A percentile compares a stretch with the other conserved stretches of the same genome.
These are phyloP conservation scores for Zoanthus sociatus DNA, from an alignment of 92 coral and sea anemone species.

Conservation along the genomic window DNA sequence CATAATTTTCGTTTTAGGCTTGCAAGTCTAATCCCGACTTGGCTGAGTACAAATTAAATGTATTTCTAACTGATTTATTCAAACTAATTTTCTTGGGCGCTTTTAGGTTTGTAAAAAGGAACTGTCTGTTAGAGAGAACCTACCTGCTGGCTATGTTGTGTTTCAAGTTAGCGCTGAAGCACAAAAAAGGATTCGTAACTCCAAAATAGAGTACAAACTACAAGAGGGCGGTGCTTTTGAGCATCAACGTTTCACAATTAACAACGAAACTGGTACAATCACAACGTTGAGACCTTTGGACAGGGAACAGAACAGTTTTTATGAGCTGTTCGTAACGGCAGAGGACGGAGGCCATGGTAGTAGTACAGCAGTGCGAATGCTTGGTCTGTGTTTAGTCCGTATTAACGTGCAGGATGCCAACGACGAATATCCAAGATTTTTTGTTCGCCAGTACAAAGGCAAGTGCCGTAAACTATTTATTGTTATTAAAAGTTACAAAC, in stretches of 20 bases:
- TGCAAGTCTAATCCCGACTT: too few relatives aligned
- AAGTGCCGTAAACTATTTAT: not conserved
- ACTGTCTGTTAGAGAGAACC: slow-evolving; percentile 71
- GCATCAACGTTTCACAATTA: slow-evolving; percentile 64
- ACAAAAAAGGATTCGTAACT: slow-evolving; percentile 66
- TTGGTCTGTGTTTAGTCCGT: slow-evolving; percentile 68
- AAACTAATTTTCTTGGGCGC: not conserved
- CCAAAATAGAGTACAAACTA: slow-evolving; percentile 79
- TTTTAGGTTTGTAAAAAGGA: slow-evolving; percentile 54
- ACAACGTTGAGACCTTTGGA: slow-evolving; percentile 65
- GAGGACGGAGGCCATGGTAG: slow-evolving; percentile 85
- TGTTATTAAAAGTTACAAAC: too few relatives aligned
- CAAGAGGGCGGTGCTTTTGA: slow-evolving; percentile 45
- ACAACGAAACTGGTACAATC: slow-evolving; percentile 83
- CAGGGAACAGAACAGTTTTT: slow-evolving; percentile 62
- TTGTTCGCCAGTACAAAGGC: slow-evolving; percentile 61
- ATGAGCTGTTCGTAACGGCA: slow-evolving; percentile 69
- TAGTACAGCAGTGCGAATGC: slow-evolving; percentile 46
- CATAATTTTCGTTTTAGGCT: too few relatives aligned
- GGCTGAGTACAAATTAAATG: too few relatives aligned
- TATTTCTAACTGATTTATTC: too few relatives aligned
- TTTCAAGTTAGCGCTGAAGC: slow-evolving; percentile 76
- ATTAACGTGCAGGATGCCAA: slow-evolving; percentile 74
- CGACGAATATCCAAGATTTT: slow-evolving; percentile 83
- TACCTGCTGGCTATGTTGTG: slow-evolving; percentile 70